phyloP scores from a whole-genome alignment of 2,113 vertebrate genomes.

The Gobiocypris rarus region DNA sequence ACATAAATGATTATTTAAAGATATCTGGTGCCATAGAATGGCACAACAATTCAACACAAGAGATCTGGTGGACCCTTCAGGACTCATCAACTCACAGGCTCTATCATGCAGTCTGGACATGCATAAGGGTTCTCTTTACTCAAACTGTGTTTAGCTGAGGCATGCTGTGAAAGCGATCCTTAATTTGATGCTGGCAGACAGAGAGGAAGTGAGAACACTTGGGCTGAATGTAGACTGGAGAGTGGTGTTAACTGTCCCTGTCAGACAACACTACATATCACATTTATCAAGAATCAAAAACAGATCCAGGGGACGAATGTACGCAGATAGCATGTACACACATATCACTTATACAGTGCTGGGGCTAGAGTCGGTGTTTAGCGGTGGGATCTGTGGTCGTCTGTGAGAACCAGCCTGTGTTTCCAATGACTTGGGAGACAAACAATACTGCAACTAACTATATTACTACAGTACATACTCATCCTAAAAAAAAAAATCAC shows the following conservation, averaged over 20 bases:
- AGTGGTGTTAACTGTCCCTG: slow-evolving; percentile 25
- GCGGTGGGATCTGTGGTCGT: neutral
- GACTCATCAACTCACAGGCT: neutral
- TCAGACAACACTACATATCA: slow-evolving; percentile 26
- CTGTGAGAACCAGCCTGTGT: neutral
- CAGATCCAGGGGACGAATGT: neutral
- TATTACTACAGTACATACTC: neutral
- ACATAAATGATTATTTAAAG: neutral
- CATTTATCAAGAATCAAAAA: slow-evolving; percentile 26
- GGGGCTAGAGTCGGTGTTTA: neutral
- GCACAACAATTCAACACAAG: neutral
- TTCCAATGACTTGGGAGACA: neutral
- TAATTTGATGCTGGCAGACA: slow-evolving; percentile 32
- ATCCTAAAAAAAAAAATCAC: neutral
- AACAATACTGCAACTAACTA: neutral
- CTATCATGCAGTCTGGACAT: slow-evolving; percentile 17
- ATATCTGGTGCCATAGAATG: neutral
- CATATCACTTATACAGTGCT: neutral
- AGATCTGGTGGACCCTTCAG: neutral
- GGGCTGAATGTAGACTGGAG: slow-evolving; percentile 10
- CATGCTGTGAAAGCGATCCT: slow-evolving; percentile 29
- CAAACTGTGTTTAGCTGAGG: slow-evolving; percentile 33
- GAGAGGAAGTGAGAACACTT: slow-evolving; percentile 9
- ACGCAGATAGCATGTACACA: slow-evolving; percentile 15
- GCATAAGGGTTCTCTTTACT: slow-evolving; percentile 1